Percentiles rank a stretch among this genome's conserved stretches.
Conservation (phyloP, 2,113 vertebrate species). For the Aramus guarauna region DNA sequence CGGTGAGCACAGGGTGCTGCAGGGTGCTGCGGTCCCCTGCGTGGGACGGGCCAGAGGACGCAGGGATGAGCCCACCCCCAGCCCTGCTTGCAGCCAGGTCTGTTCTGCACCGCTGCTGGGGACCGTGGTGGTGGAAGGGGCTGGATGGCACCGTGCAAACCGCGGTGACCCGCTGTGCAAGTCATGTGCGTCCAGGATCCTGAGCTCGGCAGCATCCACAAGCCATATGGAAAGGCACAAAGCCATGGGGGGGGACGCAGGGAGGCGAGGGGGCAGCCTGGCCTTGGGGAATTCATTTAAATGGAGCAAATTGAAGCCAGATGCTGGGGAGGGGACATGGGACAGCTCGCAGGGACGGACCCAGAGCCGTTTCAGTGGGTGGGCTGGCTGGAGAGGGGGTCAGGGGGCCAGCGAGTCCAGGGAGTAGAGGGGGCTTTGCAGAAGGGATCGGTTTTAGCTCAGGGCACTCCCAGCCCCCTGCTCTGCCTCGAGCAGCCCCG, state of each 20-base stretch:
- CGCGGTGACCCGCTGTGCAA: neutral
- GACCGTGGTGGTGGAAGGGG: neutral
- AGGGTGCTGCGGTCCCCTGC: accelerated
- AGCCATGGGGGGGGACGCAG: accelerated
- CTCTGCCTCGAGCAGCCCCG: accelerated
- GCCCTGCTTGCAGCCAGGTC: neutral
- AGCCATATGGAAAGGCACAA: accelerated
- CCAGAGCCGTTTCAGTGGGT: neutral
- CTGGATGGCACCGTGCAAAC: neutral
- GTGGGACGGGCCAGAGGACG: accelerated
- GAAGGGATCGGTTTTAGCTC: neutral
- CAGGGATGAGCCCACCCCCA: neutral
- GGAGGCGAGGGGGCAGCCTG: neutral
- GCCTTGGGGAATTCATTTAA: neutral
- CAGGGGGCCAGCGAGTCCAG: neutral
- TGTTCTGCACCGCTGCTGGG: neutral
- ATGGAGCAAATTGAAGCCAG: accelerated
- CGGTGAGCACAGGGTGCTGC: accelerated
- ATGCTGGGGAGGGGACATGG: neutral
- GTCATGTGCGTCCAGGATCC: neutral
- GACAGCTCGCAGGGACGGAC: neutral
- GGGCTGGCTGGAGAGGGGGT: neutral
- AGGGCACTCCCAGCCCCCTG: neutral
- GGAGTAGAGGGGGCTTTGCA: neutral
- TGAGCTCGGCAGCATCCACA: neutral